phyloP scores from a whole-genome alignment of 1,140 invertebrate genomes.

The Neelides sp. region DNA sequence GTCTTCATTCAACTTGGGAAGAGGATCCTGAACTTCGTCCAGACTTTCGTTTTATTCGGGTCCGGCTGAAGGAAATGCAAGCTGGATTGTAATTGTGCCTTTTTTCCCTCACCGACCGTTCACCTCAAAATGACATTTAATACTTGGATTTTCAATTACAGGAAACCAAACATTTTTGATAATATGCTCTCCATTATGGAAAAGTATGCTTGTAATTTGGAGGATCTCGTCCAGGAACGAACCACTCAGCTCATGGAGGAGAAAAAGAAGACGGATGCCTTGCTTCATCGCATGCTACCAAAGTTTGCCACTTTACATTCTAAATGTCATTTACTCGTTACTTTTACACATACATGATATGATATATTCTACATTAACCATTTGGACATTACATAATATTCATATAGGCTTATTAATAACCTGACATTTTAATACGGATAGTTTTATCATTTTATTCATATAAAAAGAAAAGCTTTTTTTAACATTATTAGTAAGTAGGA shows the following conservation, averaged over 20 bases:
- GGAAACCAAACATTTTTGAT: constrained; percentile 73
- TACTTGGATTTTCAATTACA: constrained; percentile 31
- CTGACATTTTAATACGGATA: too few relatives aligned
- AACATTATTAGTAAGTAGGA: background rate
- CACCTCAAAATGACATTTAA: background rate
- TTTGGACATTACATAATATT: too few relatives aligned
- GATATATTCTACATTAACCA: too few relatives aligned
- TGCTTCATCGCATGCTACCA: constrained; percentile 67
- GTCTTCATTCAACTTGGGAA: constrained; percentile 62
- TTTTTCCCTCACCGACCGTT: background rate
- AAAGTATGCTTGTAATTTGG: constrained; percentile 71
- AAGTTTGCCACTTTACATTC: constrained; percentile 52
- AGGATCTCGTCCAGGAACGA: constrained; percentile 63
- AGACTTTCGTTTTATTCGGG: constrained; percentile 53
- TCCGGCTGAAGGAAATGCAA: constrained; percentile 62
- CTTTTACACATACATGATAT: too few relatives aligned
- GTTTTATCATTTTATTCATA: background rate
- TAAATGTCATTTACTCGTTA: too few relatives aligned
- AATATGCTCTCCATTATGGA: constrained; percentile 78
- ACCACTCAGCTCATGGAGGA: constrained; percentile 66
- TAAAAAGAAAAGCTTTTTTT: background rate
- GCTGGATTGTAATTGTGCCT: constrained; percentile 50
- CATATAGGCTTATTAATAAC: too few relatives aligned
- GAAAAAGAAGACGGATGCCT: constrained; percentile 67
- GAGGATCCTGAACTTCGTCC: constrained; percentile 57